phyloP scores from a whole-genome alignment of 2,888 invertebrate genomes.

The Melanophora roralis region DNA sequence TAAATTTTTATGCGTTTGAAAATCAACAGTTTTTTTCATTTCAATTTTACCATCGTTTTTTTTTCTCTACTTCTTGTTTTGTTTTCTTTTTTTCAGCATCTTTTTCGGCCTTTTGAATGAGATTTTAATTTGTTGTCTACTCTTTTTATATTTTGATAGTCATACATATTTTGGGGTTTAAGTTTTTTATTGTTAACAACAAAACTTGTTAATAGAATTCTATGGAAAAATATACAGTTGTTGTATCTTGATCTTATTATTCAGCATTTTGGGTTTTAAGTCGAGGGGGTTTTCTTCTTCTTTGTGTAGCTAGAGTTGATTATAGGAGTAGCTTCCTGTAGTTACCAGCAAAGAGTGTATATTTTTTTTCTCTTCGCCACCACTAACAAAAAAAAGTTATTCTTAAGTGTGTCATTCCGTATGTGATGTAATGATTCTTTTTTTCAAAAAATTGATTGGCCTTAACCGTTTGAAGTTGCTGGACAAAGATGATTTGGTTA shows the following conservation, averaged over 20 bases:
- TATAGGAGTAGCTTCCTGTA: constrained; percentile 13
- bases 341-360: not conserved
- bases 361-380: not conserved
- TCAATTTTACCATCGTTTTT: constrained; percentile 11
- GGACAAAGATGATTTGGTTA: too few relatives aligned
- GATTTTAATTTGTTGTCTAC: constrained; percentile 32
- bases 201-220: constrained; percentile 23
- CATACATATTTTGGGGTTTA: not conserved
- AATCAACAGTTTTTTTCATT: constrained; percentile 15
- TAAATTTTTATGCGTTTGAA: constrained; percentile 26
- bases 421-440: too few relatives aligned
- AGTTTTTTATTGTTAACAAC: not conserved
- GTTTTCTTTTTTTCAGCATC: not conserved
- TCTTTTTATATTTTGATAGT: not conserved
- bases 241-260: not conserved
- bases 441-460: too few relatives aligned
- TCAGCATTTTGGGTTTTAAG: not conserved
- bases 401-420: too few relatives aligned
- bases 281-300: not conserved
- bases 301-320: not conserved
- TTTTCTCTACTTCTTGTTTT: not conserved
- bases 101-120: not conserved
- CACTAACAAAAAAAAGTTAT: too few relatives aligned
- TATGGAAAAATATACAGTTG: not conserved
- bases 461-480: too few relatives aligned